A percentile compares a stretch with the other conserved stretches of the same genome.
Conservation (phyloP, 2,888 invertebrate species). For the Eristalinus sepulchralis region DNA sequence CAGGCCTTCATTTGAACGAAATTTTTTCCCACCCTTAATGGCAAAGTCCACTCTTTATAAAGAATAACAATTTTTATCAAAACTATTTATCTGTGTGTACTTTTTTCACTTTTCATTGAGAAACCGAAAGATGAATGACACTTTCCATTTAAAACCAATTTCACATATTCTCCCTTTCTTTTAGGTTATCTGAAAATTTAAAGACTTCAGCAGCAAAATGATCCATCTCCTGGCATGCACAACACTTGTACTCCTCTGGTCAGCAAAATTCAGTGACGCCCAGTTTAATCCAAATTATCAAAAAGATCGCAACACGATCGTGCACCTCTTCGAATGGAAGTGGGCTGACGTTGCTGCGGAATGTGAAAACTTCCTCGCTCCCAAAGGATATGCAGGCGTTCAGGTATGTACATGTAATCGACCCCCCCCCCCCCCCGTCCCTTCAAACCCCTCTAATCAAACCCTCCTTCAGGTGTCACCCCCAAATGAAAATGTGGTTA, state of each 20-base stretch:
- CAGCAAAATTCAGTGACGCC: slow-evolving; percentile 24
- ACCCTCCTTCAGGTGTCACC: slow-evolving; percentile 83
- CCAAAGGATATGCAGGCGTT: slow-evolving; percentile 88
- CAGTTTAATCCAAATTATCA: slow-evolving; percentile 77
- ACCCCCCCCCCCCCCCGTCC: neutral
- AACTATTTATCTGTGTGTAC: too few species aligned
- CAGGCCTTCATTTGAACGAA: too few species aligned
- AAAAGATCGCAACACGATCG: slow-evolving; percentile 85
- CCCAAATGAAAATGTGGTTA: slow-evolving; percentile 85
- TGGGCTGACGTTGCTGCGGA: slow-evolving; percentile 90
- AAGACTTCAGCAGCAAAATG: neutral
- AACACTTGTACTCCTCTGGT: neutral
- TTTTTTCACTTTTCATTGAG: too few species aligned
- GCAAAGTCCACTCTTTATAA: too few species aligned
- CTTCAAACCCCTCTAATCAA: neutral
- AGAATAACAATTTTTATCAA: too few species aligned
- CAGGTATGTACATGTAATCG: slow-evolving; percentile 87
- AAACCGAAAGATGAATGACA: too few species aligned
- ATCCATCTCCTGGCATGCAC: neutral
- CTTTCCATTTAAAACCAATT: too few species aligned
- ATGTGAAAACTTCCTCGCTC: slow-evolving; percentile 89
- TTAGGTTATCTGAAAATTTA: neutral
- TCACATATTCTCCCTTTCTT: too few species aligned
- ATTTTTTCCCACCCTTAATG: too few species aligned
- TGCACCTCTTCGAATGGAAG: slow-evolving; percentile 92